phyloP scores from a whole-genome alignment of 2,113 vertebrate species.

The Rhipidura dahli region DNA sequence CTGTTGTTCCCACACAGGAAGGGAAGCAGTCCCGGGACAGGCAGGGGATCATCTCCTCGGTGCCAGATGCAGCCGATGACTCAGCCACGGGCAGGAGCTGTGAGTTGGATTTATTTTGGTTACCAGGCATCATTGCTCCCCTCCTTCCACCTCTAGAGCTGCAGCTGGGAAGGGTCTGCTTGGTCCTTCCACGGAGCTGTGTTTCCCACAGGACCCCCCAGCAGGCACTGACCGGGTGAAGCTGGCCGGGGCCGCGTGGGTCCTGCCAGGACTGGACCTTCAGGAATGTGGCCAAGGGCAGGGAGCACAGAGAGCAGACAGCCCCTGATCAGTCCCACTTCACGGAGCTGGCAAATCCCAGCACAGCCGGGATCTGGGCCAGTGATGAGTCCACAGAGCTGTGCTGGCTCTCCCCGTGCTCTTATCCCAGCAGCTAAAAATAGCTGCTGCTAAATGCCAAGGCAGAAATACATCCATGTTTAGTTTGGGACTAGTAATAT shows the following conservation, averaged over 20 bases:
- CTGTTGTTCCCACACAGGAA: neutral
- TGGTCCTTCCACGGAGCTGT: rapidly evolving
- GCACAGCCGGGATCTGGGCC: neutral
- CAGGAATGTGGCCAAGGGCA: neutral
- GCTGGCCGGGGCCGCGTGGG: neutral
- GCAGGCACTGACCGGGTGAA: rapidly evolving
- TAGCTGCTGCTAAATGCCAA: neutral
- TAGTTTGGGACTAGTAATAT: conserved; percentile 13
- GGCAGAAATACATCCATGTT: neutral
- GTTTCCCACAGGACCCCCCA: neutral
- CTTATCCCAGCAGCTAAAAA: neutral
- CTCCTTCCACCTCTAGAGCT: neutral
- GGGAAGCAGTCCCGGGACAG: neutral
- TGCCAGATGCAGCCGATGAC: neutral
- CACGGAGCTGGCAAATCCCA: neutral
- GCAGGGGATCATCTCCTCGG: neutral
- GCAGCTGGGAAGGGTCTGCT: neutral
- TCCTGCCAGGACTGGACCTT: neutral
- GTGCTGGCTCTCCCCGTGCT: neutral
- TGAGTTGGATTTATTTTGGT: conserved; percentile 48
- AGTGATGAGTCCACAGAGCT: neutral
- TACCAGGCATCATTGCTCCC: neutral
- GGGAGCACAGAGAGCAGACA: neutral
- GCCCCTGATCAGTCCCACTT: neutral
- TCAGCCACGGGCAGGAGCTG: neutral